These are phyloP conservation scores for Ondatra zibethicus DNA, from an alignment of 2,113 vertebrate genomes.

Conservation along the genomic window DNA sequence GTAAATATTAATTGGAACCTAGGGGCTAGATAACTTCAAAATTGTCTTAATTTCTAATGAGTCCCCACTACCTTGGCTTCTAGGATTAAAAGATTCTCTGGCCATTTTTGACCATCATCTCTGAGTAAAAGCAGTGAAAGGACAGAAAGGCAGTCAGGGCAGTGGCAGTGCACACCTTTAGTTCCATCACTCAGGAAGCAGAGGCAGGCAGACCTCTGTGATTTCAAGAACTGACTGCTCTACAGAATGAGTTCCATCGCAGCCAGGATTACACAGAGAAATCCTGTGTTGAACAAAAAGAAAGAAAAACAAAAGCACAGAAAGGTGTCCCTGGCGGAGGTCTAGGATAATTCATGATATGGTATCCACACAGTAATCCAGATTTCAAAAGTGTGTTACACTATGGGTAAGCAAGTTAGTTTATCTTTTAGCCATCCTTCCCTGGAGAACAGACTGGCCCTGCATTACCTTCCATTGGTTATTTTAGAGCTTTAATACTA, in stretches of 20 bases:
- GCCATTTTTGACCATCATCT: neutral
- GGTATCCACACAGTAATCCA: neutral
- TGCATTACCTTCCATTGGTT: neutral
- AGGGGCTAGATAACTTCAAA: neutral
- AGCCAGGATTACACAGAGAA: neutral
- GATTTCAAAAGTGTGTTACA: neutral
- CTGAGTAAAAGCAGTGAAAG: neutral
- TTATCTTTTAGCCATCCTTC: neutral
- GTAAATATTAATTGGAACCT: neutral
- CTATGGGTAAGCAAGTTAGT: neutral
- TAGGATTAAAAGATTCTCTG: neutral
- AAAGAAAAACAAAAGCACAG: neutral
- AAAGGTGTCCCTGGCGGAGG: neutral
- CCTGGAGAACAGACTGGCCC: neutral
- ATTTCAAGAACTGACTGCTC: neutral
- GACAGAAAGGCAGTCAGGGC: neutral
- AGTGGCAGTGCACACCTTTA: neutral
- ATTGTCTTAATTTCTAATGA: neutral
- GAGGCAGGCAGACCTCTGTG: neutral
- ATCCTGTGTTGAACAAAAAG: neutral
- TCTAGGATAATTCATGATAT: neutral
- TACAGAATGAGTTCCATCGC: neutral
- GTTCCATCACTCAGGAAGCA: neutral
- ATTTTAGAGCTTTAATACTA: constrained; percentile 12
- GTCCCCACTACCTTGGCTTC: neutral